phyloP scores from a whole-genome alignment of 2,113 vertebrate species.

The Geococcyx californianus region DNA sequence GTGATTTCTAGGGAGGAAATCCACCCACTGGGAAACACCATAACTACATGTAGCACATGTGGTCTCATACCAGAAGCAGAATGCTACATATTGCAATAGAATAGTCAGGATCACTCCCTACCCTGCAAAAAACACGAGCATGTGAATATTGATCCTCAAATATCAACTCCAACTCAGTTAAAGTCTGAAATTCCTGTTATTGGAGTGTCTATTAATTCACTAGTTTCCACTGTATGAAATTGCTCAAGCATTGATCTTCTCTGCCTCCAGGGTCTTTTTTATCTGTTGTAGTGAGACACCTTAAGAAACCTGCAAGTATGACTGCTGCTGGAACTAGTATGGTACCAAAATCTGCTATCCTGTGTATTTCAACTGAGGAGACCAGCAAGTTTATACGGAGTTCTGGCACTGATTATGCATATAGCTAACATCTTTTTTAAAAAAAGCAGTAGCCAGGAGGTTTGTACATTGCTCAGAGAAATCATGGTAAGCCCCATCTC shows the following conservation, averaged over 20 bases:
- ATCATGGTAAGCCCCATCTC: no score
- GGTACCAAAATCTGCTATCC: not conserved
- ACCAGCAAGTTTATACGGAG: not conserved
- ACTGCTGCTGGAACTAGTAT: not conserved
- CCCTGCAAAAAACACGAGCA: not conserved
- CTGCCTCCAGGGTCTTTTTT: not conserved
- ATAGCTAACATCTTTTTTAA: not conserved
- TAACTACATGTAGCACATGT: not conserved
- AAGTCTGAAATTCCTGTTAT: not conserved
- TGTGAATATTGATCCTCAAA: not conserved
- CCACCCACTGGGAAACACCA: not conserved
- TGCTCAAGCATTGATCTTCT: not conserved
- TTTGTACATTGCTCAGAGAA: no score
- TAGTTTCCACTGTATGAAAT: not conserved
- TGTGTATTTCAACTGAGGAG: not conserved
- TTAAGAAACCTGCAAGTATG: not conserved
- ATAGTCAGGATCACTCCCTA: not conserved
- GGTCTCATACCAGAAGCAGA: not conserved
- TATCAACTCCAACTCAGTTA: not conserved
- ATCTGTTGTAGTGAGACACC: not conserved
- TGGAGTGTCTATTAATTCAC: not conserved
- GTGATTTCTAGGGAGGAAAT: constrained; percentile 12
- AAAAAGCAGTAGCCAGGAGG: not conserved
- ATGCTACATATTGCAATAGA: not conserved
- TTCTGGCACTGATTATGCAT: not conserved